A percentile compares a stretch with the other conserved stretches of the same genome.
Evolutionary conservation across 2,797 vertebrate genomes (phyloP).

Genomic region (Garrulus glandarius): DNA sequence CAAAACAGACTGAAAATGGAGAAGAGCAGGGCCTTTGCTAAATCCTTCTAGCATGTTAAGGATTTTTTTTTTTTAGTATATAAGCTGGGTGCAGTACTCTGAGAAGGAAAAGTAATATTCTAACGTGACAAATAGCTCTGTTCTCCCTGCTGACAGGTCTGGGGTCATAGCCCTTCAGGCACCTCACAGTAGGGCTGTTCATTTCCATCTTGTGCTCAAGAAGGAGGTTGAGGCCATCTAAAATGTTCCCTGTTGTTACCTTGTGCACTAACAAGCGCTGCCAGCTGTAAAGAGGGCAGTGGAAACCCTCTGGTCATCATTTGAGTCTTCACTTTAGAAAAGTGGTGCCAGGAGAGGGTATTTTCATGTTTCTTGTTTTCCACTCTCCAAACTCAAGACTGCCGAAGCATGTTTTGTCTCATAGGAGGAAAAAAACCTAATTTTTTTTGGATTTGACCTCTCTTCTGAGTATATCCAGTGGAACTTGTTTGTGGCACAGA

Average conservation of each 20-base stretch:
- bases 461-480: rapidly evolving
- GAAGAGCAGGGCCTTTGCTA: neutral
- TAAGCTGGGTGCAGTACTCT: neutral
- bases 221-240: neutral
- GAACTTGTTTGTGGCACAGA: neutral
- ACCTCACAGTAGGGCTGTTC: neutral
- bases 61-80: neutral
- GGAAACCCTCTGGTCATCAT: neutral
- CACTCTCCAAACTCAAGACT: neutral
- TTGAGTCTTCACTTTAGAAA: neutral
- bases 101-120: neutral
- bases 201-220: neutral
- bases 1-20: constrained; percentile 2
- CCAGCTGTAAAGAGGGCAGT: neutral
- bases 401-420: neutral
- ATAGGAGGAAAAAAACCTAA: neutral
- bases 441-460: neutral
- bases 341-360: neutral
- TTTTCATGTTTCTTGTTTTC: neutral
- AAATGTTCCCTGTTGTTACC: neutral
- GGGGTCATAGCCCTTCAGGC: neutral
- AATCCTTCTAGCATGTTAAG: neutral
- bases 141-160: neutral
- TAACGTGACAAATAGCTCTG: neutral
- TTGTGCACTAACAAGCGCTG: neutral